phyloP scores from a whole-genome alignment of 2,797 vertebrate species.

The Diglossa cyanea region DNA sequence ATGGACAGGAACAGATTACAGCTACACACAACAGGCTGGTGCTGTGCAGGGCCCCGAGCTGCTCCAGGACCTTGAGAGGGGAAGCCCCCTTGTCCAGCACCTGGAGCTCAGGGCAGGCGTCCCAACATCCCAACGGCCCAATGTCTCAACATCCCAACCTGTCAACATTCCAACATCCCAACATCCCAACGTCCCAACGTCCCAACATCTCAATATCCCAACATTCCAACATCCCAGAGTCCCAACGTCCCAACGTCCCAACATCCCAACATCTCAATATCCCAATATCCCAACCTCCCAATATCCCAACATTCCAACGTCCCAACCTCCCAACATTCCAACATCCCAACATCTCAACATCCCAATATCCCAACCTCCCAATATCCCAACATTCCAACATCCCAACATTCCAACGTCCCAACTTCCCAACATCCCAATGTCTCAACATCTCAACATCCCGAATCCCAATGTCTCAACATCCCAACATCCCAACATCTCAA shows the following conservation, averaged over 20 bases:
- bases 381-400: accelerated
- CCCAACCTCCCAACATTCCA: too few relatives aligned
- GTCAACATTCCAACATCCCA: accelerated
- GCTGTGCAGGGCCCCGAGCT: accelerated
- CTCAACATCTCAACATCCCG: accelerated
- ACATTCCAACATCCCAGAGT: accelerated
- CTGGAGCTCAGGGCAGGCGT: accelerated
- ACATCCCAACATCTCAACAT: too few relatives aligned
- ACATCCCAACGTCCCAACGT: accelerated
- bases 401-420: too few relatives aligned
- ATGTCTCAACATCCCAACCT: accelerated
- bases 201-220: accelerated
- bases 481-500: too few relatives aligned
- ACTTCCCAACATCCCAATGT: too few relatives aligned
- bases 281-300: accelerated
- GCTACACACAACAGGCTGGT: neutral
- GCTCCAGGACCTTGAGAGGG: neutral
- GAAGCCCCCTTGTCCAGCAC: neutral
- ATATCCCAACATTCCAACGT: too few relatives aligned
- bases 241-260: accelerated
- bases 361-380: accelerated
- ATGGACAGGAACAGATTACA: neutral
- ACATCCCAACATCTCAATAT: accelerated
- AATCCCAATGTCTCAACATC: accelerated
- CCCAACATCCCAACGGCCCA: neutral